These are phyloP conservation scores for Oxyruncus cristatus DNA, from an alignment of 2,113 vertebrate genomes.

Conservation along the genomic window DNA sequence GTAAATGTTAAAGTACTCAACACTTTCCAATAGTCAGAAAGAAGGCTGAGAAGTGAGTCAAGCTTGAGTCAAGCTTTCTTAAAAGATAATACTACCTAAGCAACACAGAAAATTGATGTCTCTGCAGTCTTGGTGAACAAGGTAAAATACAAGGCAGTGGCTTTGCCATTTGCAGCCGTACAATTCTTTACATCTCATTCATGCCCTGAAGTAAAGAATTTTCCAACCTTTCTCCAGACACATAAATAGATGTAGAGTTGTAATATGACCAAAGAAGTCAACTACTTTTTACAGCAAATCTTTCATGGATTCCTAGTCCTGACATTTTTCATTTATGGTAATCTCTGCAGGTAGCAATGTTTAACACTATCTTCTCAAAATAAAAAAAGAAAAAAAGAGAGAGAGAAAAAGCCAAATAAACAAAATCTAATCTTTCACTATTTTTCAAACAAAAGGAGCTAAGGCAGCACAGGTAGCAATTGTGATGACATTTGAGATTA, in stretches of 20 bases:
- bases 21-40: background rate
- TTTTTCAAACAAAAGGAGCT: slow-evolving; percentile 14
- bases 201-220: background rate
- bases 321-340: background rate
- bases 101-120: background rate
- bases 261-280: background rate
- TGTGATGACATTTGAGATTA: slow-evolving; percentile 38
- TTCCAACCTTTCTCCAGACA: background rate
- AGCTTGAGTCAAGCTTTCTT: background rate
- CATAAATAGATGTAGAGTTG: accelerated
- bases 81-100: background rate
- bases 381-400: background rate
- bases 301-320: background rate
- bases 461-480: background rate
- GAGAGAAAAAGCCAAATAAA: background rate
- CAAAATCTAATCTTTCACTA: background rate
- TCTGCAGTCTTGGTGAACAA: background rate
- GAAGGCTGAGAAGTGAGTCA: background rate
- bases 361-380: background rate
- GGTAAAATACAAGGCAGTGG: background rate
- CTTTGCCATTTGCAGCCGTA: background rate
- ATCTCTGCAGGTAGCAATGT: background rate
- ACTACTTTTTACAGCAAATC: background rate
- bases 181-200: background rate
- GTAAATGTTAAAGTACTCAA: background rate